phyloP scores from a whole-genome alignment of 2,113 vertebrate species.

The Pycnonotus jocosus region DNA sequence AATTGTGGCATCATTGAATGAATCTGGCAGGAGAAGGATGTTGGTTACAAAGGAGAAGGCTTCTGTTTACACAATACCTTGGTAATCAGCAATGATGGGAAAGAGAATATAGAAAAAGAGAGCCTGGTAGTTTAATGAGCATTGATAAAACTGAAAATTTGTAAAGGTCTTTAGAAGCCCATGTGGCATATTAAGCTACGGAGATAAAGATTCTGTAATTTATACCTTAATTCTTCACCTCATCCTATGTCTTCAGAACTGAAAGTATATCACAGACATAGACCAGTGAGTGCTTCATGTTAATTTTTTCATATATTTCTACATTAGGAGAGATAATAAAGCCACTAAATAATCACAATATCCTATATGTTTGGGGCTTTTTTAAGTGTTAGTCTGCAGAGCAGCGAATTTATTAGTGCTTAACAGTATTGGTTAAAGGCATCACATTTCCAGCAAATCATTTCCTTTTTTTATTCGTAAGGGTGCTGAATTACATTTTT shows the following conservation, averaged over 20 bases:
- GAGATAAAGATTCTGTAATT: constrained; percentile 2
- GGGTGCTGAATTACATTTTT: constrained; percentile 5
- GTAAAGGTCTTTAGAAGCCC: background rate
- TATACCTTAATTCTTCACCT: constrained; percentile 12
- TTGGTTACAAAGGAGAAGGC: constrained; percentile 45
- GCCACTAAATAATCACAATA: background rate
- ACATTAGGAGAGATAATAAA: background rate
- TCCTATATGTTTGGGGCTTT: background rate
- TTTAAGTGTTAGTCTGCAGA: background rate
- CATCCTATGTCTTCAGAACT: background rate
- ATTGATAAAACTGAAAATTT: constrained; percentile 5
- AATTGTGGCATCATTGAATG: constrained; percentile 61
- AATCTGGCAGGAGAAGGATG: constrained; percentile 49
- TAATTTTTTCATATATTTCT: background rate
- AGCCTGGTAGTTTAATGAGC: constrained; percentile 33
- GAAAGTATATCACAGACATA: background rate
- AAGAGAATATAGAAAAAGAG: constrained; percentile 22
- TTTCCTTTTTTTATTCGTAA: background rate
- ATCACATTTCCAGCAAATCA: background rate
- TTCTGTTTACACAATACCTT: constrained; percentile 54
- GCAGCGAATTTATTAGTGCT: background rate
- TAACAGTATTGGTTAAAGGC: background rate
- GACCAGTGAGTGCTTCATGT: background rate
- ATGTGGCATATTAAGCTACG: background rate
- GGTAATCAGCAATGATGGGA: constrained; percentile 37